Base-by-base conservation (phyloP, 2,797 vertebrate genomes). In the Menidia menidia region DNA sequence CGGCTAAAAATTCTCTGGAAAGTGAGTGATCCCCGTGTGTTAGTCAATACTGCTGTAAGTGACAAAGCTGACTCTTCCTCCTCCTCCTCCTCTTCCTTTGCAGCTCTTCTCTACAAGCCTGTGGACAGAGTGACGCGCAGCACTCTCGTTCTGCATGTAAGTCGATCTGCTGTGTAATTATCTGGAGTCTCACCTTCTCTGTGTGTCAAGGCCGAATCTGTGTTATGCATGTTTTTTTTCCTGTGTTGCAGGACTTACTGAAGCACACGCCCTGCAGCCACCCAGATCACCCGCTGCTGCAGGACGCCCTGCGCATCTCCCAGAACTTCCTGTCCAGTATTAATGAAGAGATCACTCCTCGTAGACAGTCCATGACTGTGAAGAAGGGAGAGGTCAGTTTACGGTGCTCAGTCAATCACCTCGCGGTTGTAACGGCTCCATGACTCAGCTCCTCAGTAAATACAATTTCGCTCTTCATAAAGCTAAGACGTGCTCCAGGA, bases 281-380 rank as follows among this genome's bases (percentile, higher is more conserved):
- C 87, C 96, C 96, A 0, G 98, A 99, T 89, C 88, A 96, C 57
- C 90, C 93, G 0, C 92, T 98, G 78, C 88, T 99, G 18, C 98
- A 97, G 88, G 97, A 98, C 0, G 98, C 98, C 43, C 94, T 99
- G 64, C 95, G 97, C 15, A 99, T 99, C 93, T 99, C 98, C 0
- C 98, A 99, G 92, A 99, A 98, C 93, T 99, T 99, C 90, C 92
- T 99, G 75, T 99, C 98, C 75, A 99, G 98, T 72, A 96, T 99
- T 82, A 99, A 99, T 2, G 98, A 99, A 80, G 97, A 99, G 92
- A 98, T 98, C 92, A 99, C 98, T 0, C 97, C 98, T 0, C 95
- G 98, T 1, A 92, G 97, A 2, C 98, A 98, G 77, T 98, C 97
- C 84, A 99, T 99, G 98, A 99, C 96, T 0, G 95, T 99, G 1